These are phyloP conservation scores for Drosophila teissieri DNA, from an alignment of 1,140 invertebrate species.

Conservation along the genomic window DNA sequence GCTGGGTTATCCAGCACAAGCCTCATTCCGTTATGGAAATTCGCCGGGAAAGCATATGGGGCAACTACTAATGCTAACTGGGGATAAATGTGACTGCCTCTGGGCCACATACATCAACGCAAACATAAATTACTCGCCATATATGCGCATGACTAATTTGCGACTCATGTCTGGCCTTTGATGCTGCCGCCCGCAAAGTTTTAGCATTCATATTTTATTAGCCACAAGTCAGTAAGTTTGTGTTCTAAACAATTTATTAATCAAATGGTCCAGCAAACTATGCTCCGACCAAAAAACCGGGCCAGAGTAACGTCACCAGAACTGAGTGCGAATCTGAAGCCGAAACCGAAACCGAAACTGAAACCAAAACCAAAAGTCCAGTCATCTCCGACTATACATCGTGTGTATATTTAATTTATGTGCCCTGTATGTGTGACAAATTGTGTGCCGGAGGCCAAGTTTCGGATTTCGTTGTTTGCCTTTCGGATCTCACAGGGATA, in stretches of 20 bases:
- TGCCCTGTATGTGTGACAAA: conserved; percentile 77
- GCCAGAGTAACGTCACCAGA: conserved; percentile 12
- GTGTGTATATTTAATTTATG: conserved; percentile 72
- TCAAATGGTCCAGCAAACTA: conserved; percentile 63
- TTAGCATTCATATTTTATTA: conserved; percentile 79
- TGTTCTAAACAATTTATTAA: conserved; percentile 80
- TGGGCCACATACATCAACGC: conserved; percentile 61
- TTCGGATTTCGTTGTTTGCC: conserved; percentile 58
- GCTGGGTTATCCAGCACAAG: conserved; percentile 7
- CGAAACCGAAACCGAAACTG: conserved; percentile 23
- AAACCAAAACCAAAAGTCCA: conserved; percentile 24
- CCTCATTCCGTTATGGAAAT: conserved; percentile 43
- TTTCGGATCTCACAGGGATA: conserved; percentile 30
- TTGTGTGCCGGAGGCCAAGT: conserved; percentile 74
- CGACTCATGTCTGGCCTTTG: conserved; percentile 58
- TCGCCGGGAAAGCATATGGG: conserved; percentile 55
- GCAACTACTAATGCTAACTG: conserved; percentile 61
- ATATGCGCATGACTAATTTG: conserved; percentile 81
- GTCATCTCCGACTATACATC: conserved; percentile 21
- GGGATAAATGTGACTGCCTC: conserved; percentile 70
- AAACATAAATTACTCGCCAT: conserved; percentile 72
- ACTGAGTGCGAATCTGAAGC: conserved; percentile 12
- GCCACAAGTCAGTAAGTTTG: conserved; percentile 76
- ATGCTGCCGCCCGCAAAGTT: conserved; percentile 65
- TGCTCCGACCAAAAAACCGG: conserved; percentile 16